These are phyloP conservation scores for Strongylocentrotus purpuratus DNA, from an alignment of 35 echinoderm and acorn worm genomes.

Conservation along the genomic window DNA sequence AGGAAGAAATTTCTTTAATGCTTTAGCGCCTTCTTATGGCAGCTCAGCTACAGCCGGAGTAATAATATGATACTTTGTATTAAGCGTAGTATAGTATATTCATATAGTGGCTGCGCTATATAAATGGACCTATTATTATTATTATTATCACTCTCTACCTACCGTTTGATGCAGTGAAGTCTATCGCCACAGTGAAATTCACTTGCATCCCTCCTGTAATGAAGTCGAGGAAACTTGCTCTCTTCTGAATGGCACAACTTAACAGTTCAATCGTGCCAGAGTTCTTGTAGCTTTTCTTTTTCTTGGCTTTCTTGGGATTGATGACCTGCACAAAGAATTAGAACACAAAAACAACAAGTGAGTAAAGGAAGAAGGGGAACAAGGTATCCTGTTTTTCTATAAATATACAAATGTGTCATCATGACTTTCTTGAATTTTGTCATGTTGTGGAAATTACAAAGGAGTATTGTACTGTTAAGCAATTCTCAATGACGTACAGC, in stretches of 20 bases:
- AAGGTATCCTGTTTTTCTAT: not conserved
- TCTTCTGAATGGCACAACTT: conserved; percentile 74
- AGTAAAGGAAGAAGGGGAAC: not conserved
- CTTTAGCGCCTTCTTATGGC: too few relatives aligned
- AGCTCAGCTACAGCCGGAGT: too few relatives aligned
- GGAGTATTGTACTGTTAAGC: too few relatives aligned
- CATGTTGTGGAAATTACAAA: too few relatives aligned
- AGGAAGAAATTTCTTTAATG: too few relatives aligned
- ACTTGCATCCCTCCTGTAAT: conserved; percentile 92
- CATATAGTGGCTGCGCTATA: too few relatives aligned
- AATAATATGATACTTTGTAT: too few relatives aligned
- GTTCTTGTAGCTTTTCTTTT: conserved; percentile 95
- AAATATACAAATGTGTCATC: not conserved
- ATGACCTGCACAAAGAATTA: conserved; percentile 63
- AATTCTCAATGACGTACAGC: too few relatives aligned
- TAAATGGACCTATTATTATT: too few relatives aligned
- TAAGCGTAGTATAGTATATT: too few relatives aligned
- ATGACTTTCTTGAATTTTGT: not conserved
- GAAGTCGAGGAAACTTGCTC: conserved; percentile 83
- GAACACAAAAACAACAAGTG: too few relatives aligned
- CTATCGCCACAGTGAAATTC: conserved; percentile 95
- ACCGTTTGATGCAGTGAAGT: conserved; percentile 99
- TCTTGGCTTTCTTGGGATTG: conserved; percentile 89
- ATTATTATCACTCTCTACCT: not conserved
- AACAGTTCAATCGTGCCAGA: conserved; percentile 89